Percentiles rank a stretch among this genome's conserved stretches.
Conservation (phyloP, 1,140 invertebrate genomes). For the Phortica variegata region DNA sequence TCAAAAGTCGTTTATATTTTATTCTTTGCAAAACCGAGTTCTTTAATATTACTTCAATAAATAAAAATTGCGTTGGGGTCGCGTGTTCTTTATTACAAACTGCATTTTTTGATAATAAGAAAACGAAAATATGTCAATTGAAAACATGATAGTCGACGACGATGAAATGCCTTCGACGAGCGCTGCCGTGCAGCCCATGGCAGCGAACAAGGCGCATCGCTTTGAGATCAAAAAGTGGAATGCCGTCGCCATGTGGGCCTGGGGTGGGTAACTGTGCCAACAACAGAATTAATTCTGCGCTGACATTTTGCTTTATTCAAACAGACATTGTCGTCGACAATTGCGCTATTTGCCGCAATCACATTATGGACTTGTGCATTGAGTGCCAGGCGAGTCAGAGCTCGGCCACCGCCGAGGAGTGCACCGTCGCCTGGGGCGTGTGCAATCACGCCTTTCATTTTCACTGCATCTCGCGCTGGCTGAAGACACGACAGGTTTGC, state of each 20-base stretch:
- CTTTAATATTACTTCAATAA: too few species aligned
- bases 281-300: conserved; percentile 16
- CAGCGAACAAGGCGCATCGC: conserved; percentile 59
- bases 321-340: conserved; percentile 97
- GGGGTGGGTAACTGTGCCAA: conserved; percentile 58
- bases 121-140: too few species aligned
- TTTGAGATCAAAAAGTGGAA: conserved; percentile 98
- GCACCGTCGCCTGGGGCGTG: conserved; percentile 98
- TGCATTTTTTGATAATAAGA: too few species aligned
- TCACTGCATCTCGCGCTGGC: conserved; percentile 97
- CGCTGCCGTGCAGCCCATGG: too few species aligned
- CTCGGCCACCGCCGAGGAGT: conserved; percentile 94
- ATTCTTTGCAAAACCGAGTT: too few species aligned
- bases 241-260: conserved; percentile 95
- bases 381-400: conserved; percentile 99
- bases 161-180: not conserved
- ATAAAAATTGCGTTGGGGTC: too few species aligned
- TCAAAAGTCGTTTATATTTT: too few species aligned
- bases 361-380: conserved; percentile 99
- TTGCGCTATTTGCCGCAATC: conserved; percentile 98
- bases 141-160: too few species aligned
- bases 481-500: conserved; percentile 97
- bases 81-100: too few species aligned
- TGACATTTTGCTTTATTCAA: conserved; percentile 4
- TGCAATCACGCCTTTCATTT: conserved; percentile 99